Percentiles rank a stretch among this genome's conserved stretches.
phyloP scores from a whole-genome alignment of 2,113 vertebrate genomes.

The Anolis sagrei region DNA sequence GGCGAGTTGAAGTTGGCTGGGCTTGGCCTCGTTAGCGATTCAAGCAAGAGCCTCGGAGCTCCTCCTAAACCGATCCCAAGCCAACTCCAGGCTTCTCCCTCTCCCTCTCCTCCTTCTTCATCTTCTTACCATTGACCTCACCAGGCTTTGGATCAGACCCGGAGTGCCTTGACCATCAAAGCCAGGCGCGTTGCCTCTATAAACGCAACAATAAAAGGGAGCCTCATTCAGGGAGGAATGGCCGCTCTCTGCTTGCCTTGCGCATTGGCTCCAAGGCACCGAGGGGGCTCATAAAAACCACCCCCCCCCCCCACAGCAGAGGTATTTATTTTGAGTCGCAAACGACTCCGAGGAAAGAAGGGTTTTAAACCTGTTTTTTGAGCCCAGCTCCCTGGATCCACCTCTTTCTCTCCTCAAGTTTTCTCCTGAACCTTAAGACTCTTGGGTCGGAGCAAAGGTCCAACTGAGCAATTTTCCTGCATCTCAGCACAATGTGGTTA shows the following conservation, averaged over 20 bases:
- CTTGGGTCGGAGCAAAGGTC: not conserved
- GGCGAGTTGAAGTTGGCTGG: slow-evolving; percentile 69
- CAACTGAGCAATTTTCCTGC: not conserved
- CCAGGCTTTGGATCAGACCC: not conserved
- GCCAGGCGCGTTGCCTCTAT: not conserved
- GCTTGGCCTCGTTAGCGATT: slow-evolving; percentile 76
- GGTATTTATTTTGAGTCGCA: not conserved
- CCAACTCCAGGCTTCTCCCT: not conserved
- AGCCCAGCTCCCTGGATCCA: not conserved
- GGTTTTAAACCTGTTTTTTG: not conserved
- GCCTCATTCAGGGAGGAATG: too few species aligned
- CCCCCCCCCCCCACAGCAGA: not conserved
- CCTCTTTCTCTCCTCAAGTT: accelerated
- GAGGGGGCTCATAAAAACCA: not conserved
- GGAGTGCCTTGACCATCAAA: slow-evolving; percentile 66
- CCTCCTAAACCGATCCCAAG: slow-evolving; percentile 44
- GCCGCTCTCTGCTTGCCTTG: not conserved
- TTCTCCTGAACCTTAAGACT: not conserved
- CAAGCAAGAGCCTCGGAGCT: slow-evolving; percentile 68
- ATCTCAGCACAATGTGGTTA: not conserved
- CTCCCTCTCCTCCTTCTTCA: too few species aligned
- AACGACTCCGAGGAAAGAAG: not conserved
- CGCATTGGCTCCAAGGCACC: slow-evolving; percentile 2
- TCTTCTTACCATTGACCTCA: not conserved
- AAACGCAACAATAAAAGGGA: not conserved